A percentile compares a stretch with the other conserved stretches of the same genome.
Conservation (phyloP, 2,113 vertebrate species). For the Hippocampus guttulatus region DNA sequence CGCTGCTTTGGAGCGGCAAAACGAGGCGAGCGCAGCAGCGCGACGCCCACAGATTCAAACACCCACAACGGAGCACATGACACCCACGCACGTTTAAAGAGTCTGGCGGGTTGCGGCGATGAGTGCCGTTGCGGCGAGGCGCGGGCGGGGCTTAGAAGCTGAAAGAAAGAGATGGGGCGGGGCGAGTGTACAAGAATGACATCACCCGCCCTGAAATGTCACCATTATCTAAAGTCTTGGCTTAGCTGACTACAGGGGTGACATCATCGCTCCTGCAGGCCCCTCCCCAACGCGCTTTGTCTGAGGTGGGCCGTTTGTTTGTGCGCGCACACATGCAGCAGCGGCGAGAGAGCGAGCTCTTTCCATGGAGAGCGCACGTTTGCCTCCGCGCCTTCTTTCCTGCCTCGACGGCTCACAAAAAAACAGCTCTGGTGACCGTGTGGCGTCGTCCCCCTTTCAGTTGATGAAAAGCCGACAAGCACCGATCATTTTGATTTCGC, state of each 20-base stretch:
- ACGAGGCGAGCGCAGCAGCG: background rate
- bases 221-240: slow-evolving; percentile 71
- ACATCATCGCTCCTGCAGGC: slow-evolving; percentile 63
- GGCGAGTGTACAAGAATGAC: slow-evolving; percentile 63
- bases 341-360: slow-evolving; percentile 15
- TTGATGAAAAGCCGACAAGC: no score
- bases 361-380: slow-evolving; percentile 45
- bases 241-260: slow-evolving; percentile 64
- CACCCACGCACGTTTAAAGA: slow-evolving; percentile 44
- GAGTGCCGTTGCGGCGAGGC: slow-evolving; percentile 8
- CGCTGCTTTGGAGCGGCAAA: background rate
- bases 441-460: no score
- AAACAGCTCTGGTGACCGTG: no score
- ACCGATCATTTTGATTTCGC: background rate
- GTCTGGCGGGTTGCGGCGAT: slow-evolving; percentile 37
- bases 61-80: slow-evolving; percentile 33
- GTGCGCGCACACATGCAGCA: no score
- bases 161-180: slow-evolving; percentile 22
- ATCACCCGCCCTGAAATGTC: slow-evolving; percentile 73
- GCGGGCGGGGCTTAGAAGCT: background rate
- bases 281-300: slow-evolving; percentile 51
- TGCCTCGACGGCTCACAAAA: background rate
- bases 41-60: slow-evolving; percentile 9
- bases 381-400: slow-evolving; percentile 37
- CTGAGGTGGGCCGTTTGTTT: slow-evolving; percentile 46